Evolutionary conservation across 2,797 vertebrate genomes (phyloP).

Genomic region (Tamandua tetradactyla): DNA sequence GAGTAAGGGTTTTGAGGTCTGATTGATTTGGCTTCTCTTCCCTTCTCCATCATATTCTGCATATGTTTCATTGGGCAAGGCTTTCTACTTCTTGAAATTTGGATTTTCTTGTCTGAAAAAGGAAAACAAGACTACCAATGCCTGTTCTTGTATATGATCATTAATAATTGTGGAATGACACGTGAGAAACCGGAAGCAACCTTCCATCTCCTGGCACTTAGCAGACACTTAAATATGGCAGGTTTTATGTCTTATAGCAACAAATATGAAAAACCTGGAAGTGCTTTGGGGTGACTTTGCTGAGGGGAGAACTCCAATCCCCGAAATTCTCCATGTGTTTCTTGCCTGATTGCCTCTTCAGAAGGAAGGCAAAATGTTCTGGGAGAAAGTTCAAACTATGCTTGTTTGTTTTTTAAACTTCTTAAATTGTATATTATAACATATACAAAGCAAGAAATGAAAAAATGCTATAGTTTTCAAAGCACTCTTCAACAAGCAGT

Average conservation of each 20-base stretch:
- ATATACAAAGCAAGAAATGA: too few relatives aligned
- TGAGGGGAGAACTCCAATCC: accelerated
- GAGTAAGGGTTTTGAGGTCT: accelerated
- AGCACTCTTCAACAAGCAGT: too few relatives aligned
- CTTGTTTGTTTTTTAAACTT: too few relatives aligned
- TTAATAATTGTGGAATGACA: neutral
- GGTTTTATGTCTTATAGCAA: too few relatives aligned
- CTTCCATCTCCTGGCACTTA: neutral
- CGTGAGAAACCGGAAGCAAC: neutral
- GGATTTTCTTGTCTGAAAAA: neutral
- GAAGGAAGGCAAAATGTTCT: neutral
- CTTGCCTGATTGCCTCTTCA: neutral
- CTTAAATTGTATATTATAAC: too few relatives aligned
- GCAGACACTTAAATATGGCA: too few relatives aligned
- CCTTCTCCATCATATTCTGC: too few relatives aligned
- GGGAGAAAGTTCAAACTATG: neutral
- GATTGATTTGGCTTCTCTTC: accelerated
- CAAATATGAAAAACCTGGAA: too few relatives aligned
- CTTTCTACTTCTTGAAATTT: neutral
- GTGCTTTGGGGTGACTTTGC: too few relatives aligned
- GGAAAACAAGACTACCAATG: neutral
- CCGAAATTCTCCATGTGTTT: too few relatives aligned
- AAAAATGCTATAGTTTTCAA: too few relatives aligned
- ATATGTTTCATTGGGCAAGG: accelerated
- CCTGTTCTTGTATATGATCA: neutral